Evolutionary conservation across 2,113 vertebrate species (phyloP).

Genomic region (Glaucomys volans): DNA sequence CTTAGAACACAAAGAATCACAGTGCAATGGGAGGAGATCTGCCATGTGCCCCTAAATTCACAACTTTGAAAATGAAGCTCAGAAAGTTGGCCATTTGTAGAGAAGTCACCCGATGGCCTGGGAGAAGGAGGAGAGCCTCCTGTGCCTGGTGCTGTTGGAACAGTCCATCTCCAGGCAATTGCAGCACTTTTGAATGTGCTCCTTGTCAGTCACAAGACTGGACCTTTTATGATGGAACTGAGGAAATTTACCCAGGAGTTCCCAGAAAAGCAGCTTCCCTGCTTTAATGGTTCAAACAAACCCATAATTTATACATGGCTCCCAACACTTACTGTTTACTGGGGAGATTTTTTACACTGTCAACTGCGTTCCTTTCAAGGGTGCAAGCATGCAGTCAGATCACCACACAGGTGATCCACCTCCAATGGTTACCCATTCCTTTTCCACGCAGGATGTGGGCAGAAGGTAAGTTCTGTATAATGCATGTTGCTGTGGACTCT

Average conservation of each 20-base stretch:
- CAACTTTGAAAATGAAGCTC: background rate
- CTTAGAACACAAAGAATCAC: background rate
- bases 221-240: background rate
- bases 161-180: fast-evolving
- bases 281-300: no score
- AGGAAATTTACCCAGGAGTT: no score
- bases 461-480: no score
- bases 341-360: background rate
- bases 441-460: no score
- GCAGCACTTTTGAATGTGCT: fast-evolving
- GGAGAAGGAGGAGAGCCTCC: background rate
- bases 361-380: background rate
- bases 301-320: no score
- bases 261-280: no score
- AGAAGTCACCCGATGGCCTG: background rate
- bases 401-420: background rate
- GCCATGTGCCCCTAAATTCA: background rate
- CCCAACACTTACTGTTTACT: background rate
- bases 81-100: background rate
- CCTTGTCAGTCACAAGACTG: no score
- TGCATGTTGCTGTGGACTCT: no score
- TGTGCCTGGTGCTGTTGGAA: fast-evolving
- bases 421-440: no score
- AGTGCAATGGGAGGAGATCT: background rate
- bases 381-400: background rate